A percentile compares a stretch with the other conserved stretches of the same genome.
Conservation (phyloP, 2,113 vertebrate species). For the Apus apus region DNA sequence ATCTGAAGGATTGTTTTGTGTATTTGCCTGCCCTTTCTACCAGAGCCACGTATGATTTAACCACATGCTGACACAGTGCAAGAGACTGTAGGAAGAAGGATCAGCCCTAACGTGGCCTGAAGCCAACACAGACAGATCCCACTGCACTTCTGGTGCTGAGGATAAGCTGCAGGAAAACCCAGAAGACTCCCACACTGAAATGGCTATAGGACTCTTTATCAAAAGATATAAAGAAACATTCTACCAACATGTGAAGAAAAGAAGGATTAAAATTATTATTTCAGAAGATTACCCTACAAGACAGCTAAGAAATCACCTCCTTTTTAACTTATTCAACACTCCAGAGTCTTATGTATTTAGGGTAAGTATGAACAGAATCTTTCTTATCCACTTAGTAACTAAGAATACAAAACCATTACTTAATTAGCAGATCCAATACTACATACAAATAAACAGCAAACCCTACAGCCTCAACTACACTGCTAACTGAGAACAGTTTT, state of each 20-base stretch:
- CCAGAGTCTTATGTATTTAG: not conserved
- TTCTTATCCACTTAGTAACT: not conserved
- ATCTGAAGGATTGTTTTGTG: not conserved
- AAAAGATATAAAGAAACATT: not conserved
- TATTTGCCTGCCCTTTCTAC: not conserved
- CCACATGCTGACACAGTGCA: not conserved
- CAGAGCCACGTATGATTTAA: not conserved
- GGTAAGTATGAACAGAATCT: conserved; percentile 29
- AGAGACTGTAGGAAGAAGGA: not conserved
- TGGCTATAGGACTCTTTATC: not conserved
- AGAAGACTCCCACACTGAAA: not conserved
- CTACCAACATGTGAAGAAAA: not conserved
- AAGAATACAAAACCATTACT: not conserved
- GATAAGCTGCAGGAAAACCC: not conserved
- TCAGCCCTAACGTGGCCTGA: not conserved
- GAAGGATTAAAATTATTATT: not conserved
- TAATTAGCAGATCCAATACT: not conserved
- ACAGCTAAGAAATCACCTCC: not conserved
- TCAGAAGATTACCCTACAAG: not conserved
- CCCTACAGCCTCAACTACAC: not conserved
- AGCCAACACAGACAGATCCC: not conserved
- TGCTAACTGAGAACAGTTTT: not conserved
- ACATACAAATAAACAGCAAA: not conserved
- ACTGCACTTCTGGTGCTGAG: not conserved
- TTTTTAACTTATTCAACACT: not conserved